phyloP scores from a whole-genome alignment of 2,888 invertebrate genomes.

The Harpalus rufipes region DNA sequence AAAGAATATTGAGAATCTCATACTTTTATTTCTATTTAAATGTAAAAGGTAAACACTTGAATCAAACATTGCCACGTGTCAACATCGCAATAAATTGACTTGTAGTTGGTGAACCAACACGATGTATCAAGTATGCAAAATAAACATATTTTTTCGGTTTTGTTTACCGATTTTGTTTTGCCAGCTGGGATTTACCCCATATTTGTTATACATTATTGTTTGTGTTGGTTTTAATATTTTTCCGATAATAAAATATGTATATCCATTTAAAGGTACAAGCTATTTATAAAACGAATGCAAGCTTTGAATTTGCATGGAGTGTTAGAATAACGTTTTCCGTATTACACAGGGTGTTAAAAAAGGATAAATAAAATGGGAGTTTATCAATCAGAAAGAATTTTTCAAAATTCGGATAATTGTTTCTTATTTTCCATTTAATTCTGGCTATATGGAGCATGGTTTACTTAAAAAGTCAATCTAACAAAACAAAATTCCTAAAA shows the following conservation, averaged over 20 bases:
- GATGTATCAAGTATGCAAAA: slow-evolving; percentile 21
- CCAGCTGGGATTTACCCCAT: slow-evolving; percentile 1
- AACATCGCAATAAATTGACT: slow-evolving; percentile 39
- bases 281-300: no score
- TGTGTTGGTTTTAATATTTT: slow-evolving; percentile 20
- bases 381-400: no score
- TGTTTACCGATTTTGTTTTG: slow-evolving; percentile 31
- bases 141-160: slow-evolving; percentile 42
- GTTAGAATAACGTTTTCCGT: no score
- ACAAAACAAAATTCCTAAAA: no score
- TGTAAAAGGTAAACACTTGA: slow-evolving; percentile 26
- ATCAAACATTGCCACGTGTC: slow-evolving; percentile 20
- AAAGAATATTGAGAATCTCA: no score
- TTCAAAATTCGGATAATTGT: no score
- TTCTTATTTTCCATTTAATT: no score
- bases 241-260: slow-evolving; percentile 25
- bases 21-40: slow-evolving; percentile 18
- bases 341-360: no score
- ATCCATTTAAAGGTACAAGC: not conserved
- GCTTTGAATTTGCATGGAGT: no score
- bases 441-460: no score
- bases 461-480: no score
- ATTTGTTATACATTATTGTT: slow-evolving; percentile 26
- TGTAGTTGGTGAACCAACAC: slow-evolving; percentile 7
- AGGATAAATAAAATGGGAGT: no score